These are phyloP conservation scores for Trichacis sp. DNA, from an alignment of 2,888 invertebrate species.

Conservation along the genomic window DNA sequence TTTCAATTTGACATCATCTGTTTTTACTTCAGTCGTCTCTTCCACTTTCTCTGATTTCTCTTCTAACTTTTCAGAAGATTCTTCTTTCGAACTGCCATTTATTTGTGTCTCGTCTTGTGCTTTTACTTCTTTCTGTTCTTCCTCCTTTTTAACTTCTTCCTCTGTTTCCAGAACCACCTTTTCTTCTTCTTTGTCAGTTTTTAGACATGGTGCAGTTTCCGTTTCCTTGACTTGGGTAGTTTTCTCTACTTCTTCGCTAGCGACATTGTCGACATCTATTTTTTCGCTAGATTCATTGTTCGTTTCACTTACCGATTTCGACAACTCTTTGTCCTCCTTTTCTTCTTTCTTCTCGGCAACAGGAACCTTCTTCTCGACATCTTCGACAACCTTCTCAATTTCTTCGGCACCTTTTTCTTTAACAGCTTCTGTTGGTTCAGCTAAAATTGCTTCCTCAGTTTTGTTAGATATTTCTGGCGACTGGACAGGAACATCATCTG, in stretches of 20 bases:
- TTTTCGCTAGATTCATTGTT: slow-evolving; percentile 32
- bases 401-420: slow-evolving; percentile 31
- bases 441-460: slow-evolving; percentile 19
- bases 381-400: slow-evolving; percentile 11
- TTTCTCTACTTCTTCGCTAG: slow-evolving; percentile 5
- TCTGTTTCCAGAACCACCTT: slow-evolving; percentile 16
- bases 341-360: slow-evolving; percentile 44
- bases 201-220: slow-evolving; percentile 15
- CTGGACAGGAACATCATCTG: no score
- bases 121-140: slow-evolving; percentile 37
- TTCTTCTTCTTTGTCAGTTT: no score
- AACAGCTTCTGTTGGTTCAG: slow-evolving; percentile 26
- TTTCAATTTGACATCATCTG: no score
- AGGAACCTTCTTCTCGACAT: slow-evolving; percentile 2
- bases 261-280: no score
- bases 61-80: slow-evolving; percentile 5
- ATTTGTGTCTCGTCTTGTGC: slow-evolving; percentile 31
- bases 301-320: slow-evolving; percentile 35
- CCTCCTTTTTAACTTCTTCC: slow-evolving; percentile 23
- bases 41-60: slow-evolving; percentile 6
- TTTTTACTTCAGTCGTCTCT: slow-evolving; percentile 13
- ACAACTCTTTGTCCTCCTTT: no score
- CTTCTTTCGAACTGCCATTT: slow-evolving; percentile 26
- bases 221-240: slow-evolving; percentile 10
- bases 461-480: no score